These are phyloP conservation scores for Helleia helle DNA, from an alignment of 2,888 invertebrate species.

Conservation along the genomic window DNA sequence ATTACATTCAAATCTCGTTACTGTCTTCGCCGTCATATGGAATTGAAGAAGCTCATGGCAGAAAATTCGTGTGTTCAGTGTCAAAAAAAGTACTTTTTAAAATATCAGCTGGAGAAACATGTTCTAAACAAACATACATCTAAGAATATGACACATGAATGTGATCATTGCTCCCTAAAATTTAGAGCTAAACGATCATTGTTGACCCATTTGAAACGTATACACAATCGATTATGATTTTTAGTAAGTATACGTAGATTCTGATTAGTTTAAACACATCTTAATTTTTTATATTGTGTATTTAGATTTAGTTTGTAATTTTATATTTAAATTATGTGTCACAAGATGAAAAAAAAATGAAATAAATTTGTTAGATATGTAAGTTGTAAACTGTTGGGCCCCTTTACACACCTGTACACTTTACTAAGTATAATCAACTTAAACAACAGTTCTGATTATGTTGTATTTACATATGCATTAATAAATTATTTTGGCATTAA, in stretches of 20 bases:
- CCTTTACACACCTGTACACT: too few species aligned
- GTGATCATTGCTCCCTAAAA: conserved; percentile 51
- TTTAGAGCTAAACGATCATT: conserved; percentile 55
- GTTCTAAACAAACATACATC: conserved; percentile 50
- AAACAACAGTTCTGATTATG: too few species aligned
- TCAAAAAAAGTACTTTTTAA: conserved; percentile 52
- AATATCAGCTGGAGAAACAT: conserved; percentile 49
- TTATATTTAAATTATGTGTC: too few species aligned
- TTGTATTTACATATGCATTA: too few species aligned
- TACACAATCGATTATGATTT: conserved; percentile 59
- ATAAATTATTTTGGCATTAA: too few species aligned
- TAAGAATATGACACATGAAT: conserved; percentile 51
- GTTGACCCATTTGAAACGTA: conserved; percentile 44
- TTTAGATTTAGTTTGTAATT: not conserved
- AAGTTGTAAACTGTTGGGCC: too few species aligned
- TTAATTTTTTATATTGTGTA: too few species aligned
- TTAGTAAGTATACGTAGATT: not conserved
- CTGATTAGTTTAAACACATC: not conserved
- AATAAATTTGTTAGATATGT: too few species aligned
- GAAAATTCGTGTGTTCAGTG: conserved; percentile 59
- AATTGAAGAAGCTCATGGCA: conserved; percentile 47
- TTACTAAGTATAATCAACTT: too few species aligned
- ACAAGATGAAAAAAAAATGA: not conserved
- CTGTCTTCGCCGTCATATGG: conserved; percentile 54
- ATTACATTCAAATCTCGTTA: conserved; percentile 62